Conservation (phyloP, 2,888 invertebrate genomes). For the Trypoxylon attenuatum region DNA sequence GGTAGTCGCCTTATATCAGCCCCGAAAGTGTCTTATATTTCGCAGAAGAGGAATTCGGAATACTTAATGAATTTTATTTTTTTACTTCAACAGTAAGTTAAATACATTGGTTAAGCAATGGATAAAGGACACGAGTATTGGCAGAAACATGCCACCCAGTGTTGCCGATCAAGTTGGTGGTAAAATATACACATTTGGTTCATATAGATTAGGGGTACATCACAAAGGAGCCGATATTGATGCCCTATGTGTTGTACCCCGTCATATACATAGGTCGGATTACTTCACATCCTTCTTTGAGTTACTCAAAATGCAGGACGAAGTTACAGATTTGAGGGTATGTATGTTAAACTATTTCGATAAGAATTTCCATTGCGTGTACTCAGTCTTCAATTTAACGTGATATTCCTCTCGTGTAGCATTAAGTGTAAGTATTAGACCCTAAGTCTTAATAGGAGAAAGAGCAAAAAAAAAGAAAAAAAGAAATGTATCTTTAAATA, state of each 20-base stretch:
- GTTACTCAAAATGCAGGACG: slow-evolving; percentile 88
- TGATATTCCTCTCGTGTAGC: slow-evolving; percentile 24
- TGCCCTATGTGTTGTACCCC: slow-evolving; percentile 97
- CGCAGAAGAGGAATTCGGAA: too few relatives aligned
- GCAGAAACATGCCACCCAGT: slow-evolving; percentile 93
- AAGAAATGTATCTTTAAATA: too few relatives aligned
- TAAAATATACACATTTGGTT: slow-evolving; percentile 99
- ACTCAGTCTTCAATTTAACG: slow-evolving; percentile 22
- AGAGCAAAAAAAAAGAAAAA: too few relatives aligned
- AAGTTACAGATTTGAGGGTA: slow-evolving; percentile 89
- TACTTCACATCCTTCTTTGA: slow-evolving; percentile 98
- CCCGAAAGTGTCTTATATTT: background rate
- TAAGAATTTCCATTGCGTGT: background rate
- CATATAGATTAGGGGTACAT: slow-evolving; percentile 96
- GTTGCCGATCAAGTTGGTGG: slow-evolving; percentile 95
- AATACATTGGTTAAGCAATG: slow-evolving; percentile 95
- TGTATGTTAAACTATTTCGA: slow-evolving; percentile 14
- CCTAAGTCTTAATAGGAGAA: background rate
- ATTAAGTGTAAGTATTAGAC: slow-evolving; percentile 22
- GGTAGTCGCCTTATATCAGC: slow-evolving; percentile 60
- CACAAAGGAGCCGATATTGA: slow-evolving; percentile 99
- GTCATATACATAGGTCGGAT: slow-evolving; percentile 94
- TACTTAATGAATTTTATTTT: slow-evolving; percentile 3
- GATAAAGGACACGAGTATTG: slow-evolving; percentile 92
- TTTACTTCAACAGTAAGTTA: slow-evolving; percentile 78